Conservation (phyloP, 2,888 invertebrate genomes). For the Acleris holmiana region DNA sequence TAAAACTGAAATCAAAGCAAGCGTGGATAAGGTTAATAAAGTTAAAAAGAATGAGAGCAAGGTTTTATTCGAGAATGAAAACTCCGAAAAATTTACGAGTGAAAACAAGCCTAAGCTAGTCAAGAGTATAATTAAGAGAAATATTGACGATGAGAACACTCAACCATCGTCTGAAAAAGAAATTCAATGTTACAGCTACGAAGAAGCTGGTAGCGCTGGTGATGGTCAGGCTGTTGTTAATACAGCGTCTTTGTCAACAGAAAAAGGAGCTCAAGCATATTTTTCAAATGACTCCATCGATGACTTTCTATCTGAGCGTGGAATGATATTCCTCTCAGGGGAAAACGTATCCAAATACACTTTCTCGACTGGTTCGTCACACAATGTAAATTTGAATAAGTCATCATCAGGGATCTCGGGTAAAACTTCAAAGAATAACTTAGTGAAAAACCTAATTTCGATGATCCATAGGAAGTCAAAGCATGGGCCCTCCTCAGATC, state of each 20-base stretch:
- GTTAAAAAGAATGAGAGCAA: too few species aligned
- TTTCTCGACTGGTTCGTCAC: slow-evolving; percentile 48
- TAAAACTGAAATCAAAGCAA: slow-evolving; percentile 29
- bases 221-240: slow-evolving; percentile 36
- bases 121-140: slow-evolving; percentile 38
- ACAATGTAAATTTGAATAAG: slow-evolving; percentile 46
- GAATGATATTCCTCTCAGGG: slow-evolving; percentile 55
- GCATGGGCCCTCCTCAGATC: slow-evolving; percentile 60
- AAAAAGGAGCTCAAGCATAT: slow-evolving; percentile 64
- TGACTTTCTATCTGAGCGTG: slow-evolving; percentile 67
- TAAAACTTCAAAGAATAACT: slow-evolving; percentile 68
- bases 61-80: slow-evolving; percentile 49
- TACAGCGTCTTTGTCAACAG: slow-evolving; percentile 52
- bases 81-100: slow-evolving; percentile 2
- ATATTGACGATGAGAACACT: slow-evolving; percentile 23
- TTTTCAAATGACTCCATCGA: slow-evolving; percentile 74
- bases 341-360: slow-evolving; percentile 65
- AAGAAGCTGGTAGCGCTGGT: slow-evolving; percentile 37
- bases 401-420: slow-evolving; percentile 51
- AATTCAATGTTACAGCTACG: slow-evolving; percentile 61
- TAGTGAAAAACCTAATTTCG: slow-evolving; percentile 60
- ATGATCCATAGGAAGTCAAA: slow-evolving; percentile 57
- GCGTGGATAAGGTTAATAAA: slow-evolving; percentile 48
- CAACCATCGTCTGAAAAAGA: slow-evolving; percentile 58
- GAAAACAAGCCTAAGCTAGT: slow-evolving; percentile 32